Conservation (phyloP, 2,113 vertebrate genomes). For the Tricholaema leucomelas region DNA sequence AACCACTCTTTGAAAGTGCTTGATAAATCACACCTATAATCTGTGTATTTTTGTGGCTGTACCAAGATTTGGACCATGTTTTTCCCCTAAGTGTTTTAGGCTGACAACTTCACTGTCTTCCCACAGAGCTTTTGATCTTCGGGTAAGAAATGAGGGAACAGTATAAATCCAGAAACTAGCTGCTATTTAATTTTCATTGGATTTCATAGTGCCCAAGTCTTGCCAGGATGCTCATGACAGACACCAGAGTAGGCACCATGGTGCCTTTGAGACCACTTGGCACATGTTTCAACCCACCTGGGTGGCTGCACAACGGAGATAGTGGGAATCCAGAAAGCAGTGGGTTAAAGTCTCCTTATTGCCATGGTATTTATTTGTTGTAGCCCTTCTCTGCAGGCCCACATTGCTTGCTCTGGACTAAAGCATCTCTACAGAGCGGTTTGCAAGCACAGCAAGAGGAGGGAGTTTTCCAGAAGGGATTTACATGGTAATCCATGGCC, state of each 20-base stretch:
- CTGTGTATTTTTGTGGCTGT: fast-evolving
- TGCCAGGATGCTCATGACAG: not conserved
- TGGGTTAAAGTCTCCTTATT: not conserved
- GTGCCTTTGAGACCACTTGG: not conserved
- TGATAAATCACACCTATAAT: not conserved
- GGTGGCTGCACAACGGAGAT: not conserved
- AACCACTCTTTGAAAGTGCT: not conserved
- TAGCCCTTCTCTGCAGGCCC: not conserved
- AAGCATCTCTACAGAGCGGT: not conserved
- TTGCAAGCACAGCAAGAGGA: not conserved
- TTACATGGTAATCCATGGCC: not conserved
- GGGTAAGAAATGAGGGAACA: not conserved
- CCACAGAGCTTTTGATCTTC: not conserved
- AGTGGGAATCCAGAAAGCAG: not conserved
- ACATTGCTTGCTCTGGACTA: not conserved
- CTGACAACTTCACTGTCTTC: not conserved
- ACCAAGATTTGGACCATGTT: not conserved
- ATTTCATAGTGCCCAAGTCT: not conserved
- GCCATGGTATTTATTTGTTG: not conserved
- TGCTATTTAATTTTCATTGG: not conserved
- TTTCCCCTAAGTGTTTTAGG: not conserved
- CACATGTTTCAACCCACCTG: fast-evolving
- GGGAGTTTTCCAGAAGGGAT: constrained; percentile 30
- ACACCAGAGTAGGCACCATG: not conserved
- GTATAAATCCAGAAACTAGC: not conserved